Conservation (phyloP, 2,888 invertebrate species). For the Melanargia galathea region DNA sequence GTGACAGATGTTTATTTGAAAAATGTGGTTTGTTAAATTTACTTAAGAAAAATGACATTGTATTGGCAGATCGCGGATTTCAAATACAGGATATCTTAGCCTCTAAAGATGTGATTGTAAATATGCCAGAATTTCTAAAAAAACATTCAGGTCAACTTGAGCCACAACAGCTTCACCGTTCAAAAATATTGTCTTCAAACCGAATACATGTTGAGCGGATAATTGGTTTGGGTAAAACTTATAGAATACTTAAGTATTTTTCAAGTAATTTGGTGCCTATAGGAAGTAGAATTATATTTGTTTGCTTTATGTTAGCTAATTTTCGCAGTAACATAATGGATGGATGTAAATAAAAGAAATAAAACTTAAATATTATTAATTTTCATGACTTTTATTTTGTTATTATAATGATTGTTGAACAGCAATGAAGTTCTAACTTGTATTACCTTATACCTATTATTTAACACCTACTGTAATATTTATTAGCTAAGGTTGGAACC, state of each 20-base stretch:
- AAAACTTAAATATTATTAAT: no score
- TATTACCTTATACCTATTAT: no score
- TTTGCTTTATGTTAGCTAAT: background rate
- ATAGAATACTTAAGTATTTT: slow-evolving; percentile 19
- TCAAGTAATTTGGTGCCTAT: slow-evolving; percentile 4
- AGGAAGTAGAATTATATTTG: background rate
- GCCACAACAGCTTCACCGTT: background rate
- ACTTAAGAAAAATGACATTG: background rate
- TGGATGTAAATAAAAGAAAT: no score
- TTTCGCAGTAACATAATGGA: no score
- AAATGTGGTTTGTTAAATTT: no score
- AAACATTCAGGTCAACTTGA: background rate
- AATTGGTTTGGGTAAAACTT: background rate
- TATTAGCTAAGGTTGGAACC: no score
- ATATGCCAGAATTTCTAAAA: background rate
- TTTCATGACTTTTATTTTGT: no score
- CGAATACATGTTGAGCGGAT: background rate
- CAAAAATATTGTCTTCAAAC: background rate
- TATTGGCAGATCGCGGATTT: background rate
- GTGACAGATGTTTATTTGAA: no score
- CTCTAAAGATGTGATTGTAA: background rate
- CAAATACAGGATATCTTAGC: background rate
- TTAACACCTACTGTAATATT: no score
- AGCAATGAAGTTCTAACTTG: no score
- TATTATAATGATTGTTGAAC: no score